Evolutionary conservation across 1,140 invertebrate species (phyloP), one percentile per base, ranked within the genome.

Genomic region (Ceratina australensis): DNA sequence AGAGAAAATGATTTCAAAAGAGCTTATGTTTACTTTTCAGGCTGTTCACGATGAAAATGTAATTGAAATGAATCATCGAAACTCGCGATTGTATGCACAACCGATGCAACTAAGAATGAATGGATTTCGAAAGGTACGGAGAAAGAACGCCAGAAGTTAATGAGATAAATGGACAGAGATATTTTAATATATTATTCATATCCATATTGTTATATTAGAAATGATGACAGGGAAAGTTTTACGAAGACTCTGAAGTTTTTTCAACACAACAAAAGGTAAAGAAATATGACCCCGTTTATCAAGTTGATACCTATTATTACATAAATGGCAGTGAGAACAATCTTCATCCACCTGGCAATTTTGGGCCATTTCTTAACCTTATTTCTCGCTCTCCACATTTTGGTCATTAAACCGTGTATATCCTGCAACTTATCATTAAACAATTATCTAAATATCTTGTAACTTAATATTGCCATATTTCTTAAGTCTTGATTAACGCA

Each of bases 21-120:
- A 47, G 20, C 33, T 20, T 47, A 13, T 18, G 33, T 49, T 24
- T 47, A 47, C 12, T 49, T 47, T 33, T 66, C 61, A 26, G 20
- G 12, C 16, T 20, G 15, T 26, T n/a, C 52, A 4, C 50, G 20
- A 56, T 24, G 61, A 65, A 57, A 66, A 57, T 49, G 15, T 28
- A 75, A 59, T 42, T 56, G 0, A 3, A 22, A 15, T 69, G 73
- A 69, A 69, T 76, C 65, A 76, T 76, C 65, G n/a, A 33, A 60
- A 42, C 10, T 20, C 0, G 22, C n/a, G 13, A 59, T 60, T 67
- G 33, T 49, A 49, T 50, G 33, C 52, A 47, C 20, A 64, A 26
- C 20, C 20, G 28, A 24, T 47, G 18, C 12, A n/a, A 57, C 16
- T 64, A 15, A 16, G 52, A 26, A 1, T 22, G 63, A 28, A 57